These are phyloP conservation scores for Rotaria socialis DNA, from an alignment of 2,888 invertebrate species.

Conservation along the genomic window DNA sequence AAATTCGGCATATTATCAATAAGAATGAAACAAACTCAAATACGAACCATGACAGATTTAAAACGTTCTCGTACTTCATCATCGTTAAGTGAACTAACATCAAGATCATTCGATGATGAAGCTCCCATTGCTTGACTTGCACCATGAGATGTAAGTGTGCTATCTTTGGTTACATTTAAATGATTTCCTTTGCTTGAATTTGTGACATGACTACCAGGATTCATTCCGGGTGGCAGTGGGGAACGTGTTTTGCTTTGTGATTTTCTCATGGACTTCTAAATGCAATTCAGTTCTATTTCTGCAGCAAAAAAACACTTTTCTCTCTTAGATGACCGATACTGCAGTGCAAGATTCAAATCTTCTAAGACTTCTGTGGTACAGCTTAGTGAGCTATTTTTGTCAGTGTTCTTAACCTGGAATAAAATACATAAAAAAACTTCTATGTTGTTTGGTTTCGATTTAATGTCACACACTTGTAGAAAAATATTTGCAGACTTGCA, in stretches of 20 bases:
- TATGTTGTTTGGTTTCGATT: too few species aligned
- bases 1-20: neutral
- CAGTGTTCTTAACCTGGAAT: too few species aligned
- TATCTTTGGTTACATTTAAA: neutral
- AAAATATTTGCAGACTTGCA: too few species aligned
- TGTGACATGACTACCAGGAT: neutral
- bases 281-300: neutral
- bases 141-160: neutral
- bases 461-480: too few species aligned
- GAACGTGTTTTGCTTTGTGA: neutral
- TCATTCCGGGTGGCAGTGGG: neutral
- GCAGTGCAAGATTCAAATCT: too few species aligned
- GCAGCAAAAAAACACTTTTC: neutral
- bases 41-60: slow-evolving; percentile 13
- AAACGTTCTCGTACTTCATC: slow-evolving; percentile 34
- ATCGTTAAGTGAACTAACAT: neutral
- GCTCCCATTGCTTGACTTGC: too few species aligned
- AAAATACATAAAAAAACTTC: too few species aligned
- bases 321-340: too few species aligned
- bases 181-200: neutral
- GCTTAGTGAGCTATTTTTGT: too few species aligned
- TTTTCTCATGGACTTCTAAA: slow-evolving; percentile 11
- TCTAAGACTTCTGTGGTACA: too few species aligned
- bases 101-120: neutral
- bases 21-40: neutral